phyloP scores from a whole-genome alignment of 1,140 invertebrate genomes.

The Ctenoplectra terminalis region DNA sequence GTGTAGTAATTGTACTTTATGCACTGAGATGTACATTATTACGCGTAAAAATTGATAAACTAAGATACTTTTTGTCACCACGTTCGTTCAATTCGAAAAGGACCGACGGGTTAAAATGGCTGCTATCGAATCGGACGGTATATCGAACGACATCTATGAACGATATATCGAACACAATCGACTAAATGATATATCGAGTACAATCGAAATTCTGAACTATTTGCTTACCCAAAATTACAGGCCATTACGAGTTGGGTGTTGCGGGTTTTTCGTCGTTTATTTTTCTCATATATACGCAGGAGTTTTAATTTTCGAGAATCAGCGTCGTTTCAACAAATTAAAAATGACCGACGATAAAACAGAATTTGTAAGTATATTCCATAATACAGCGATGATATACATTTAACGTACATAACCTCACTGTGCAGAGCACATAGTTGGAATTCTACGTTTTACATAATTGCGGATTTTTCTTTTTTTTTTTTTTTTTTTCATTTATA shows the following conservation, averaged over 20 bases:
- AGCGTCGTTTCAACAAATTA: background rate
- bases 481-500: too few relatives aligned
- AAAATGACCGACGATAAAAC: constrained; percentile 73
- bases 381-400: background rate
- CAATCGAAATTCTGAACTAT: background rate
- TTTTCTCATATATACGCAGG: background rate
- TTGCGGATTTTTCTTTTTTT: constrained; percentile 25
- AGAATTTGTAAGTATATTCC: constrained; percentile 72
- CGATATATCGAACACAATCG: constrained; percentile 38
- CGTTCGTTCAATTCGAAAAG: background rate
- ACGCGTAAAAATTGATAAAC: background rate
- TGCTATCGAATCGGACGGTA: background rate
- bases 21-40: background rate
- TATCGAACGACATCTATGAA: background rate
- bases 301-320: background rate
- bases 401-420: constrained; percentile 54
- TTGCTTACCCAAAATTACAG: background rate
- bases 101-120: background rate
- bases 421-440: background rate
- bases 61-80: background rate
- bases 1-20: background rate
- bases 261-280: background rate
- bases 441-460: background rate
- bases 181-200: too few relatives aligned
- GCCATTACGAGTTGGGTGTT: background rate